Evolutionary conservation across 23 tunicate genomes (phyloP).

Genomic region (Styela clava): DNA sequence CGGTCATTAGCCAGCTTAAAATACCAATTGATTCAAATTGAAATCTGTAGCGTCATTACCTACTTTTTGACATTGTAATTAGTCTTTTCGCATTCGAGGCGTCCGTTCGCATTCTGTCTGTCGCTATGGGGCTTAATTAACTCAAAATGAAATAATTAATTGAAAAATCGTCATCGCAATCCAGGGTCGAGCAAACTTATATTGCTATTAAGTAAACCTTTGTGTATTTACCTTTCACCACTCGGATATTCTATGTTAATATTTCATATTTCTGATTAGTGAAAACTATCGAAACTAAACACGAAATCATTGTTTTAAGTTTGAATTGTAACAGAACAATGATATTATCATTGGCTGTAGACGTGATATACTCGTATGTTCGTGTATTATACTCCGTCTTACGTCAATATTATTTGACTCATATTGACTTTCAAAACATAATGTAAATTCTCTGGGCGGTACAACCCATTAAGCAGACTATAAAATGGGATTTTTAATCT

Average conservation of each 20-base stretch:
- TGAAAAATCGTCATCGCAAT: background rate
- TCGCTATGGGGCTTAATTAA: background rate
- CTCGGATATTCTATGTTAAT: background rate
- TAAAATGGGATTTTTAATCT: no score
- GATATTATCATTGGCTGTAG: no score
- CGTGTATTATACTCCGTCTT: no score
- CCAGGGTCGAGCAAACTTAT: background rate
- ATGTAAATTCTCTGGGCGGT: background rate
- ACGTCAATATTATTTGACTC: background rate
- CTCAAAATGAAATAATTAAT: background rate
- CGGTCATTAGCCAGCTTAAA: no score
- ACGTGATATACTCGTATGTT: no score
- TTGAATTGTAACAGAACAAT: no score
- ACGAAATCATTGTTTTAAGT: no score
- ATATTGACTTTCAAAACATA: background rate
- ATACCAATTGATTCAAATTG: no score
- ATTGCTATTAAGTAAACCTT: background rate
- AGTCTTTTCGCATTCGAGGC: no score
- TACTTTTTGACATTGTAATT: no score
- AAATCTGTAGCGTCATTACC: no score
- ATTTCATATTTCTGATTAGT: background rate
- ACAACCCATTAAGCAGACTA: background rate
- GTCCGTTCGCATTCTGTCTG: background rate
- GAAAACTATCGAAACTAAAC: background rate
- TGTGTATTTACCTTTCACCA: background rate